These are phyloP conservation scores for Scelioninae gen. 2 DNA, from an alignment of 2,888 invertebrate species.

Conservation along the genomic window DNA sequence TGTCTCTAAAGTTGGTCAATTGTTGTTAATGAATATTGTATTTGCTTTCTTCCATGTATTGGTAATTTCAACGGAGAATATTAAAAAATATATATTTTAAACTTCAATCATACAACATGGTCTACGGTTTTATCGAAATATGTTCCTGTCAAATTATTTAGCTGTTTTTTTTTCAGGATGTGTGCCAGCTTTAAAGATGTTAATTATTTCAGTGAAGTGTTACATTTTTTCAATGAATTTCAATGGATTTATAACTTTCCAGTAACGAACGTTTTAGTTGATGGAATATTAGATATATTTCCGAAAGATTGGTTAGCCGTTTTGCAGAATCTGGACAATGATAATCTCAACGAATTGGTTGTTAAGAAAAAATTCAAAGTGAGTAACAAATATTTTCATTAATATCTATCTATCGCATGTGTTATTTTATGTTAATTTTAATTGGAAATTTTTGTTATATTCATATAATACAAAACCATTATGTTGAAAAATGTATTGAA, in stretches of 20 bases:
- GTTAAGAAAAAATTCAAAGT: slow-evolving; percentile 66
- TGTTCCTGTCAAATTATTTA: neutral
- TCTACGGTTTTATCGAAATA: too few species aligned
- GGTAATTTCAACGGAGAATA: too few species aligned
- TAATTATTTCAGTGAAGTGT: slow-evolving; percentile 78
- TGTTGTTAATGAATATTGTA: too few species aligned
- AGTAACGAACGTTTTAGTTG: slow-evolving; percentile 81
- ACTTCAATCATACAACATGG: too few species aligned
- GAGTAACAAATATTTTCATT: slow-evolving; percentile 2
- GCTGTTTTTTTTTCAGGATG: slow-evolving; percentile 44
- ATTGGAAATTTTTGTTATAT: slow-evolving; percentile 9
- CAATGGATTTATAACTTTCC: slow-evolving; percentile 81
- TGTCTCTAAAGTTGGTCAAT: too few species aligned
- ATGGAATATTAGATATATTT: slow-evolving; percentile 78
- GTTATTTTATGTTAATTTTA: too few species aligned
- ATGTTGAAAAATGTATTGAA: too few species aligned
- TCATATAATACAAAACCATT: too few species aligned
- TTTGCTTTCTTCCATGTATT: too few species aligned
- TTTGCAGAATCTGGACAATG: slow-evolving; percentile 73
- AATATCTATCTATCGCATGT: too few species aligned
- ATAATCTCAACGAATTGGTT: slow-evolving; percentile 76
- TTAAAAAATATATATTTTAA: too few species aligned
- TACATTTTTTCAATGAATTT: slow-evolving; percentile 78
- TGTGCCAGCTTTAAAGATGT: slow-evolving; percentile 60
- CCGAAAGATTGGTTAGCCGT: slow-evolving; percentile 77